Base-by-base conservation (phyloP, 2,888 invertebrate genomes). In the Glyphotaelius pellucidus region DNA sequence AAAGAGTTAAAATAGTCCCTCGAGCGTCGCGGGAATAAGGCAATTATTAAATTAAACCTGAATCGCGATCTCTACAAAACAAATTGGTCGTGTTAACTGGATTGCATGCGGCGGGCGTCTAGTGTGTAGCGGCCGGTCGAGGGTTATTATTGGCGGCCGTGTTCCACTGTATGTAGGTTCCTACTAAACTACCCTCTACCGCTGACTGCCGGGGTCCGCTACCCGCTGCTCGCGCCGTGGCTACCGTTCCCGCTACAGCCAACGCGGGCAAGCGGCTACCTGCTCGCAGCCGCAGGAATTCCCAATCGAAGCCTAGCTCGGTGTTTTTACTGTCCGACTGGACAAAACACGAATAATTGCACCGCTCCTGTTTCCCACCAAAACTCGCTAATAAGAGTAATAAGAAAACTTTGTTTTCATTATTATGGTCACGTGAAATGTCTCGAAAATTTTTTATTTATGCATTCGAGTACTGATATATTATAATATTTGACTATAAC, bases 1-100 rank as follows among this genome's bases (percentile, higher is more conserved):
- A 91, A 89, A 91, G 89, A 91, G 89, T 85, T 89, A 84, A 89
- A 91, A 84, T 42, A 83, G 89, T 91, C 91, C 89, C 89, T 32
- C 38, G 67, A 89, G 81, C 80, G 52, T 31, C 81, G 91, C 83
- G 80, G 25, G 80, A 83, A 47, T 38, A 89, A 79, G 89, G 91
- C 47, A 42, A 84, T 67, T 89, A 91, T 91, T 91, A 91, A 91
- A 91, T 91, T 89, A 89, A 89, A 91, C 88, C 87, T 30, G 91
- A 91, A 79, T 89, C 89, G 81, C 90, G 80, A 90, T 90, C 90
- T 87, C 90, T 87, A 87, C 90, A 67, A 87, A 90, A 92, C 90
- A 90, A 92, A 92, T 92, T 90, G 92, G 90, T 89, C 90, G 92
- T 92, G 92, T 92, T 87, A 86, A 90, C 92, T 79, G 35, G 90